Conservation (phyloP, 2,888 invertebrate species). For the Oegoconia quadripuncta region DNA sequence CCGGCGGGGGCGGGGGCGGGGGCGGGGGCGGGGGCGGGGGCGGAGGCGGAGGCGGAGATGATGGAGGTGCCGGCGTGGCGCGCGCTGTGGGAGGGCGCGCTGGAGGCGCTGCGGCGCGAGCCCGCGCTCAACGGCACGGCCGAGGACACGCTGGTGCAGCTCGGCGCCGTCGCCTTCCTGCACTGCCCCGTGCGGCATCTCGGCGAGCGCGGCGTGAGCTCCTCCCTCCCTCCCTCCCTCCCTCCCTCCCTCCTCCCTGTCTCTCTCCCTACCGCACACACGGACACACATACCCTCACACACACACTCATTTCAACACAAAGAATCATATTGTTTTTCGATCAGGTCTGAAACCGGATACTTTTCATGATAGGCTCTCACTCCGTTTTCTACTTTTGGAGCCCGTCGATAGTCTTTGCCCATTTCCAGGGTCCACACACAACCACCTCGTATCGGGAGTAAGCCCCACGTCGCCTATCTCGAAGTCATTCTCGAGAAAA, state of each 20-base stretch:
- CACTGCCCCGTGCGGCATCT: constrained; percentile 89
- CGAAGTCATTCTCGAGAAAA: too few relatives aligned
- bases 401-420: too few relatives aligned
- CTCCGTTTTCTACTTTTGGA: too few relatives aligned
- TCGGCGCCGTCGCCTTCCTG: constrained; percentile 88
- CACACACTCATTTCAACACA: too few relatives aligned
- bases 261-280: too few relatives aligned
- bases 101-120: constrained; percentile 63
- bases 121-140: constrained; percentile 85
- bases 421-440: too few relatives aligned
- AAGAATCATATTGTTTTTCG: too few relatives aligned
- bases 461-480: too few relatives aligned
- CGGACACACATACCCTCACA: too few relatives aligned
- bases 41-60: constrained; percentile 22
- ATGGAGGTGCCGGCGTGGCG: constrained; percentile 78
- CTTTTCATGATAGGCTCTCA: too few relatives aligned
- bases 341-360: too few relatives aligned
- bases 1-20: constrained; percentile 14
- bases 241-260: neutral
- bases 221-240: neutral
- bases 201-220: constrained; percentile 84
- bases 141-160: constrained; percentile 86
- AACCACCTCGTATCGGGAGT: too few relatives aligned
- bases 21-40: constrained; percentile 18
- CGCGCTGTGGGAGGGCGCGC: constrained; percentile 79